A percentile compares a stretch with the other conserved stretches of the same genome.
Evolutionary conservation across 2,113 vertebrate species (phyloP).

Genomic region (Ameiurus melas): DNA sequence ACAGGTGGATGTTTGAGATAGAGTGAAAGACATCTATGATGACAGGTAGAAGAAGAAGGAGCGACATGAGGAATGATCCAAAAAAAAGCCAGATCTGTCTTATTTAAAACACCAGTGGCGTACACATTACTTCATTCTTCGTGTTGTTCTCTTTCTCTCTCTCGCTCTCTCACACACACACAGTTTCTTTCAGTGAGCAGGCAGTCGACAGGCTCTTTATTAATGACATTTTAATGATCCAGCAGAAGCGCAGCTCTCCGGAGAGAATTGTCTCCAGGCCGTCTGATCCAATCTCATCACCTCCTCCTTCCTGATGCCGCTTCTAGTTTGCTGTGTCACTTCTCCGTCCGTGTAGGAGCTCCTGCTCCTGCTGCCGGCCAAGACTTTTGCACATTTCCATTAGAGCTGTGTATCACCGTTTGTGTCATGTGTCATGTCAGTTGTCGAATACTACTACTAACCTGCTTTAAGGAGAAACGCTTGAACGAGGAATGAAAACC

Average conservation of each 20-base stretch:
- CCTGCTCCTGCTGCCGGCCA: neutral
- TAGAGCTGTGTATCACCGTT: too few species aligned
- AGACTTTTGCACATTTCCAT: neutral
- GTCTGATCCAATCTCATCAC: slow-evolving; percentile 40
- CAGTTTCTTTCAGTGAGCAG: slow-evolving; percentile 40
- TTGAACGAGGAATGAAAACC: neutral
- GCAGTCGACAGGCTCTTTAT: slow-evolving; percentile 59
- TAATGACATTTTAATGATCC: slow-evolving; percentile 59
- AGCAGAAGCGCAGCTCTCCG: slow-evolving; percentile 46
- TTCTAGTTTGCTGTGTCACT: slow-evolving; percentile 31
- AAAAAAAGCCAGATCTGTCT: too few species aligned
- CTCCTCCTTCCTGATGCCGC: slow-evolving; percentile 2
- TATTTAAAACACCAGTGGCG: neutral
- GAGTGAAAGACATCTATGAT: neutral
- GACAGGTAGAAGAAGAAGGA: neutral
- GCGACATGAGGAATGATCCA: neutral
- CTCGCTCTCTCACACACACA: slow-evolving; percentile 36
- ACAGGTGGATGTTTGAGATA: neutral
- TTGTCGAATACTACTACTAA: neutral
- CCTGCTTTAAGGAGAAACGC: neutral
- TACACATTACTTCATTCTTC: neutral
- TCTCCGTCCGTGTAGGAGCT: neutral
- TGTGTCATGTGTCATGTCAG: neutral
- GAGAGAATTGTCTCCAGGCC: slow-evolving; percentile 36
- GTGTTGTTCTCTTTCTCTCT: slow-evolving; percentile 25